Evolutionary conservation across 2,113 vertebrate genomes (phyloP).

Genomic region (Podarcis cretensis): DNA sequence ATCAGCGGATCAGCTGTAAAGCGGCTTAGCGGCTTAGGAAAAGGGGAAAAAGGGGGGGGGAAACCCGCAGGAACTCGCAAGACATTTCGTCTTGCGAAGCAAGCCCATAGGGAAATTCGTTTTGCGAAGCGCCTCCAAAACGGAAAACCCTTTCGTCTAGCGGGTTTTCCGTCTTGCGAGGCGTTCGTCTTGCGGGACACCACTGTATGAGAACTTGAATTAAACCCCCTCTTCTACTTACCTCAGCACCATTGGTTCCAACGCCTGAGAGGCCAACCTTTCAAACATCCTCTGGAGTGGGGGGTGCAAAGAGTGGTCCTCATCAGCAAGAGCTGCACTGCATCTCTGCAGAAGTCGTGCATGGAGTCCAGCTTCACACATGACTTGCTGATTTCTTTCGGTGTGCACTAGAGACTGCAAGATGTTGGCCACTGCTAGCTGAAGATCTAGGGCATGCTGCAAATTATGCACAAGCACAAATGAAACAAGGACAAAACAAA

Average conservation of each 20-base stretch:
- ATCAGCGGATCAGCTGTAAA: no score
- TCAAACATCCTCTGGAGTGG: conserved; percentile 98
- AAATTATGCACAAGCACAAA: not conserved
- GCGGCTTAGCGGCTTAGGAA: no score
- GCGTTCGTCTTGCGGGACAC: no score
- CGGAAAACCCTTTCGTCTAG: no score
- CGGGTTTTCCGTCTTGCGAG: no score
- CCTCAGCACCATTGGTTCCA: conserved; percentile 96
- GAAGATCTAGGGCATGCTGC: conserved; percentile 94
- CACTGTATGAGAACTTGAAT: not conserved
- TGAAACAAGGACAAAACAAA: not conserved
- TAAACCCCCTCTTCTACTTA: conserved; percentile 59
- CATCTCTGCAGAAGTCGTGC: conserved; percentile 92
- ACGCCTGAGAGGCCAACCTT: conserved; percentile 93
- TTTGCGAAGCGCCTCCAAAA: no score
- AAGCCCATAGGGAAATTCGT: no score
- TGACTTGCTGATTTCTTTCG: conserved; percentile 95
- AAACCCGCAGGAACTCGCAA: no score
- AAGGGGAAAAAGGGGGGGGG: no score
- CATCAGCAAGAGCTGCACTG: conserved; percentile 90
- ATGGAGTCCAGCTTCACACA: conserved; percentile 94
- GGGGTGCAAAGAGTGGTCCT: conserved; percentile 93
- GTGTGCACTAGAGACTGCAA: conserved; percentile 93
- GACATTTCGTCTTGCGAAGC: no score
- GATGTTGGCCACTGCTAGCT: conserved; percentile 93